Evolutionary conservation across 35 echinoderm and acorn worm species (phyloP), one percentile per base, ranked within the genome.

Genomic region (Diadema setosum): DNA sequence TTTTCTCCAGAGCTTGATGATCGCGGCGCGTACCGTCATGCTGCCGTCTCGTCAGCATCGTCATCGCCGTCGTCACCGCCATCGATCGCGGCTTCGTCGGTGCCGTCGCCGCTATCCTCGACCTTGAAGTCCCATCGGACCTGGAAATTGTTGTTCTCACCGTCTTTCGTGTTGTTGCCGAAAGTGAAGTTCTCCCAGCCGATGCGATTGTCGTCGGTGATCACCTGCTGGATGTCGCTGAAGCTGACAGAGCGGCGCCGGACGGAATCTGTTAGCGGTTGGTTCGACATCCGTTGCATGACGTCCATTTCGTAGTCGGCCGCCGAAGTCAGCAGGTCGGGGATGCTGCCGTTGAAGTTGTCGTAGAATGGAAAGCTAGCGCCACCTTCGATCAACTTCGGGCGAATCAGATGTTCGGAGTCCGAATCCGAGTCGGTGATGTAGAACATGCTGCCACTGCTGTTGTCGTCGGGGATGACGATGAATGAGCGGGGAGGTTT

Each of bases 21-120:
- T 78, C 21, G 73, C 73, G 37, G 73, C 73, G 73, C 73, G 73
- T 44, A n/a, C 73, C 73, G 73, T 78, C 73, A 78, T 78, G 73
- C 73, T 25, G 29, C n/a, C 73, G 73, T 78, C 73, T 78, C 73
- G 14, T 34, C 63, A 67, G 27, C 63, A 33, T 67, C 37, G 37
- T 67, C 16, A 32, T 34, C 27, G 27, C 37, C 63, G 20, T 67
- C 23, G 24, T 67, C 23, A 67, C 20, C 63, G 37, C 37, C 21
- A 33, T 33, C 14, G 37, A 26, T 34, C 30, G 30, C 3, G 63
- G 63, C 27, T 14, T 67, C 63, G 37, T 67, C 26, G 3, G 63
- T 1, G 57, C 31, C 24, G 0, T 67, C 61, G 12, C 24, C 31
- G 3, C 8, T 39, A 35, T 78, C 40, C 73, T 15, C 73, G 20